Evolutionary conservation across 2,797 vertebrate genomes (phyloP).

Genomic region (Eulemur coronatus): DNA sequence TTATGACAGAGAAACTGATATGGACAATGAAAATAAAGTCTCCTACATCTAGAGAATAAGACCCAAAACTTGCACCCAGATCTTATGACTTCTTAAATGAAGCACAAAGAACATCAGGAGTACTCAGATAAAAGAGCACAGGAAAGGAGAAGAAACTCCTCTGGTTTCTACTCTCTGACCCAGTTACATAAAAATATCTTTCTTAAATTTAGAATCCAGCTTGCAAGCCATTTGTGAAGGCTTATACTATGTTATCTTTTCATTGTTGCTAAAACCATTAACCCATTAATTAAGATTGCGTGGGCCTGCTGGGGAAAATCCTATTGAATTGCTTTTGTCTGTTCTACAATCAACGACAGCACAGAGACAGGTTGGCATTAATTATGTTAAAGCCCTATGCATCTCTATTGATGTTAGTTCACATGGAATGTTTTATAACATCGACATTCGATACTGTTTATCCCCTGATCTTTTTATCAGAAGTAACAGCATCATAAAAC

Average conservation of each 20-base stretch:
- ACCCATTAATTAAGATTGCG: constrained; percentile 67
- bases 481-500: constrained; percentile 73
- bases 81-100: neutral
- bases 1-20: neutral
- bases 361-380: constrained; percentile 68
- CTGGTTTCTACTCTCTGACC: neutral
- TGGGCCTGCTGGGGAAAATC: constrained; percentile 59
- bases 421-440: constrained; percentile 71
- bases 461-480: constrained; percentile 70
- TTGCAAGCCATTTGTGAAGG: constrained; percentile 63
- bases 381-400: constrained; percentile 57
- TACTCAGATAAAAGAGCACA: neutral
- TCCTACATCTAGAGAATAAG: neutral
- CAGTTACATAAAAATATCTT: constrained; percentile 13
- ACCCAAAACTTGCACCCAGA: neutral
- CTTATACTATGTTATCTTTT: constrained; percentile 32
- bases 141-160: neutral
- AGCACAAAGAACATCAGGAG: neutral
- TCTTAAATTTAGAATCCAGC: constrained; percentile 17
- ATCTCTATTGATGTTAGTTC: constrained; percentile 71
- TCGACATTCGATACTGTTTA: constrained; percentile 70
- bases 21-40: neutral
- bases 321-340: constrained; percentile 69
- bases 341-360: constrained; percentile 62
- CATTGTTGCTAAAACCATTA: constrained; percentile 72